Base-by-base conservation (phyloP, 2,113 vertebrate species). In the Zosterops hypoxanthus region DNA sequence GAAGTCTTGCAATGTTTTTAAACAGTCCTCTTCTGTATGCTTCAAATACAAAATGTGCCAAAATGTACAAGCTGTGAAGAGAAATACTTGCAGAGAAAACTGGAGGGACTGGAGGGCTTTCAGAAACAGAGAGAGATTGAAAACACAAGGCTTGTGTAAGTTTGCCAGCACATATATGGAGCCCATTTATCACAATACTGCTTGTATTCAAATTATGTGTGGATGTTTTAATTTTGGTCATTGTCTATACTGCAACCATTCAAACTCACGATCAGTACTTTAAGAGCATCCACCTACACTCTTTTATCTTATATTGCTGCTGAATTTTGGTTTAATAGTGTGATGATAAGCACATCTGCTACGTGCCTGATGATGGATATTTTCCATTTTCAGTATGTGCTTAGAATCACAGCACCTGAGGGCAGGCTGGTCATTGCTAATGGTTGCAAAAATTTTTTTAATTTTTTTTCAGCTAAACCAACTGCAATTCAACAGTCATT, bases 31-130 rank as follows among this genome's bases (percentile, higher is more conserved):
- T 90, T 82, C 41, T 88, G 33, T 52, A 50, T 71, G 52, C 52
- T 83, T 66, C 68, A 83, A 93, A 88, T 28, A 86, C 10, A 82
- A 94, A 90, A 86, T 0, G 2, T 96, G 94, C 90, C 90, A 95
- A 96, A 90, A 86, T 31, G 64, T 52, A 83, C 85, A 90, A 78
- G 44, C 68, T 83, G 69, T 22, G 41, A 75, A 90, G 68, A 65
- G 21, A 59, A 80, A 68, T 64, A 88, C 56, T 88, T 78, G 55
- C 60, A 92, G n/a, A 78, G 60, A 90, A 92, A 92, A 95, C 64
- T 47, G 46, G 33, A 88, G 56, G 29, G 26, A 73, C 55, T 52
- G 26, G 72, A 87, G 41, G 26, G 34, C 39, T 93, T 59, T 86
- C 39, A 63, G 85, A 95, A 63, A 79, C 29, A 50, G 42, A 86